Evolutionary conservation across 1,140 invertebrate genomes (phyloP).

Genomic region (Leucophenga varia): DNA sequence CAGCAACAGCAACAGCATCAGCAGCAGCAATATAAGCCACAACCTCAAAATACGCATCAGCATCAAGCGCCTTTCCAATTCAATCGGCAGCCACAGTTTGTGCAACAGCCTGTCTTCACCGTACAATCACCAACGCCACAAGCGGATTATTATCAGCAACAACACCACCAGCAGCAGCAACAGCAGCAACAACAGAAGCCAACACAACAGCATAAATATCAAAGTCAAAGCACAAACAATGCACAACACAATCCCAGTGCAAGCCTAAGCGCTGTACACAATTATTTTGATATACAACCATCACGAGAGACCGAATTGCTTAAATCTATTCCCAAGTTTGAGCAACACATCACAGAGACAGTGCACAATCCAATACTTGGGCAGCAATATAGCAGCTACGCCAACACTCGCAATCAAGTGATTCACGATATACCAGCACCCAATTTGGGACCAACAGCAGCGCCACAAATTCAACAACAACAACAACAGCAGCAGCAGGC

Average conservation of each 20-base stretch:
- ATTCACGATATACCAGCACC: constrained; percentile 53
- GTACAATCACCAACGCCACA: constrained; percentile 50
- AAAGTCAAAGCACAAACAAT: neutral
- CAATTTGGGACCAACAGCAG: constrained; percentile 33
- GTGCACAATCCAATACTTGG: constrained; percentile 32
- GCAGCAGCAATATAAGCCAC: constrained; percentile 40
- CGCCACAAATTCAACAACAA: constrained; percentile 16
- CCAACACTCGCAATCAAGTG: constrained; percentile 42
- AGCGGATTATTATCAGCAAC: constrained; percentile 48
- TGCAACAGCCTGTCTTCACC: constrained; percentile 31
- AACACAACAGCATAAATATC: constrained; percentile 14
- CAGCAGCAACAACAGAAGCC: constrained; percentile 15
- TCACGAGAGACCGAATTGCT: constrained; percentile 65
- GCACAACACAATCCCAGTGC: constrained; percentile 17
- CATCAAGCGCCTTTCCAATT: constrained; percentile 56
- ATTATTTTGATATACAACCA: constrained; percentile 44
- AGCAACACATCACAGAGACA: constrained; percentile 69
- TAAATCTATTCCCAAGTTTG: constrained; percentile 72
- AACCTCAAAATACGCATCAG: constrained; percentile 33
- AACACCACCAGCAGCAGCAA: constrained; percentile 9
- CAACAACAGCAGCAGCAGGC: constrained; percentile 12
- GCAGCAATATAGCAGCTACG: constrained; percentile 30
- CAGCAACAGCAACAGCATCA: constrained; percentile 29
- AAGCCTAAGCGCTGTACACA: constrained; percentile 21
- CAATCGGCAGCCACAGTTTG: constrained; percentile 42